A percentile compares a stretch with the other conserved stretches of the same genome.
Conservation (phyloP, 2,113 vertebrate genomes). For the Dicaeum eximium region DNA sequence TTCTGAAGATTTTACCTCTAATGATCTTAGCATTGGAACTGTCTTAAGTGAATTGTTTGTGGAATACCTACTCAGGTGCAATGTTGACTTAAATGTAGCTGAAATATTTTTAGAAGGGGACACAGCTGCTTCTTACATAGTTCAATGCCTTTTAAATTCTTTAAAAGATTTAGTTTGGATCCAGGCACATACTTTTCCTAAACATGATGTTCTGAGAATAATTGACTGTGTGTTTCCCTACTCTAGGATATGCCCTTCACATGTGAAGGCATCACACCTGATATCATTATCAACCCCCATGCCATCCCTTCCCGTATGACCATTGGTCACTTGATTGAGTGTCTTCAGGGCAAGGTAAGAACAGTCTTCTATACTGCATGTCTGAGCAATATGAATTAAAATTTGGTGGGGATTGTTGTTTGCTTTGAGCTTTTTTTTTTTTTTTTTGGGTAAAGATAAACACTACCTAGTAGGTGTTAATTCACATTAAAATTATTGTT, state of each 20-base stretch:
- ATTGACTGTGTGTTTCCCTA: not conserved
- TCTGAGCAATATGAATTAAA: not conserved
- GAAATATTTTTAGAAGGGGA: not conserved
- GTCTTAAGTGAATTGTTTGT: not conserved
- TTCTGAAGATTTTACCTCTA: not conserved
- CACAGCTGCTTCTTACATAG: not conserved
- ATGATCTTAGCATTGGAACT: not conserved
- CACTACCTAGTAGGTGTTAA: not conserved
- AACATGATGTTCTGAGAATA: not conserved
- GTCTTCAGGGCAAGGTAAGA: constrained; percentile 96
- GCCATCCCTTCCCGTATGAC: constrained; percentile 99
- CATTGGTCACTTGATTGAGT: constrained; percentile 98
- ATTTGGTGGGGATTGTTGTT: not conserved
- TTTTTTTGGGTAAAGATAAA: not conserved
- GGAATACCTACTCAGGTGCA: not conserved
- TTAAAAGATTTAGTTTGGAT: not conserved
- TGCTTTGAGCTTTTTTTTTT: not conserved
- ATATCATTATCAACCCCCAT: constrained; percentile 98
- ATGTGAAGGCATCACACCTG: constrained; percentile 96
- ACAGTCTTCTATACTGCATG: not conserved
- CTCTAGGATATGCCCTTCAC: constrained; percentile 97
- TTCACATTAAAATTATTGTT: not conserved
- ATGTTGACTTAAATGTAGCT: not conserved
- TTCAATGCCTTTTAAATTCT: not conserved
- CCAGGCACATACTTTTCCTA: not conserved